These are phyloP conservation scores for Drosophila tristis DNA, from an alignment of 1,140 invertebrate species.

Conservation along the genomic window DNA sequence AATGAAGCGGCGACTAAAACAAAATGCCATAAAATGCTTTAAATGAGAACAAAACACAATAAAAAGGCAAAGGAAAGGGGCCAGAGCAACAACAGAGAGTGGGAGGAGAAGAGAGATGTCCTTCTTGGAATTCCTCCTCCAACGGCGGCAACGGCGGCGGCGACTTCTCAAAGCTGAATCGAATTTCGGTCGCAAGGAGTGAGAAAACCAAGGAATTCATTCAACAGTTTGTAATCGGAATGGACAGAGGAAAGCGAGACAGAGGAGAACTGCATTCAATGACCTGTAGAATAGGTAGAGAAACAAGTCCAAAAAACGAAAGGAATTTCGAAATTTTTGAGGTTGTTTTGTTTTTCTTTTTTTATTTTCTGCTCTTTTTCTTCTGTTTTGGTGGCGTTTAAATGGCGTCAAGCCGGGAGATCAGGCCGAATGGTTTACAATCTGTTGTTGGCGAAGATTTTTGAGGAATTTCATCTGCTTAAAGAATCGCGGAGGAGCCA, in stretches of 20 bases:
- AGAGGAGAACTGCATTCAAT: slow-evolving; percentile 48
- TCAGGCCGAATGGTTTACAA: slow-evolving; percentile 51
- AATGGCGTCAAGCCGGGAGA: slow-evolving; percentile 58
- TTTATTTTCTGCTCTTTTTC: slow-evolving; percentile 2
- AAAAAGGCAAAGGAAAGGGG: slow-evolving; percentile 26
- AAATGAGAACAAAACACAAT: slow-evolving; percentile 66
- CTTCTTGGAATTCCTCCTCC: slow-evolving; percentile 72
- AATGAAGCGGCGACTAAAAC: slow-evolving; percentile 81
- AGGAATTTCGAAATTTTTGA: slow-evolving; percentile 45
- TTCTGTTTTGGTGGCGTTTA: slow-evolving; percentile 57
- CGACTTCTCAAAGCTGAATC: slow-evolving; percentile 59
- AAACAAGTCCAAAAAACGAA: slow-evolving; percentile 25
- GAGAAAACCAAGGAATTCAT: slow-evolving; percentile 67
- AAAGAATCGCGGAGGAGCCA: too few species aligned
- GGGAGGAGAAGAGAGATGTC: slow-evolving; percentile 43
- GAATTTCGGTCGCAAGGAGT: slow-evolving; percentile 18
- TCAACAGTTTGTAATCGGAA: slow-evolving; percentile 78
- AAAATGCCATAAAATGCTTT: slow-evolving; percentile 79
- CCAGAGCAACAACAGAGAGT: slow-evolving; percentile 16
- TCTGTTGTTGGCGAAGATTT: slow-evolving; percentile 10
- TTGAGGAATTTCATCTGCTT: neutral
- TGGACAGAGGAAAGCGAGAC: slow-evolving; percentile 28
- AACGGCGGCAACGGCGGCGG: slow-evolving; percentile 39
- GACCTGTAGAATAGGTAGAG: slow-evolving; percentile 44
- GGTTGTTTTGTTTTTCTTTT: slow-evolving; percentile 40